Evolutionary conservation across 2,888 invertebrate species (phyloP).

Genomic region (Osedax fenrisi): DNA sequence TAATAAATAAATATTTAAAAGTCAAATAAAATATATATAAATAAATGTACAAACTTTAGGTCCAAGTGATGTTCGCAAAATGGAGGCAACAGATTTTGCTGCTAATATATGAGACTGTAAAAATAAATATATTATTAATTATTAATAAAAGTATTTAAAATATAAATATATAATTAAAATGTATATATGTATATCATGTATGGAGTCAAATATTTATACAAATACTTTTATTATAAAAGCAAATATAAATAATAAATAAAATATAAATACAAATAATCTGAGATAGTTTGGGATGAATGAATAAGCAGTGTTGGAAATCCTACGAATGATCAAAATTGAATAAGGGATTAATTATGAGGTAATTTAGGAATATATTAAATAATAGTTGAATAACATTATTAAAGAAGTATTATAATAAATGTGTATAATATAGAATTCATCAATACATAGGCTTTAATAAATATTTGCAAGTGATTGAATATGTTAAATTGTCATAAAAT

Average conservation of each 20-base stretch:
- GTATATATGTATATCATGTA: slow-evolving; percentile 1
- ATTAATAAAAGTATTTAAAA: neutral
- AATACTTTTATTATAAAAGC: neutral
- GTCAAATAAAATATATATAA: neutral
- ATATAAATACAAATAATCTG: no score
- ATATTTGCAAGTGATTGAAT: no score
- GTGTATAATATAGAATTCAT: no score
- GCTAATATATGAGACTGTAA: slow-evolving; percentile 92
- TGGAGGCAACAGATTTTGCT: slow-evolving; percentile 79
- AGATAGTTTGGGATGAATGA: no score
- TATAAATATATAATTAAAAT: neutral
- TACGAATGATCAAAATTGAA: no score
- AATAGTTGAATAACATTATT: no score
- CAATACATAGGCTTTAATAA: no score
- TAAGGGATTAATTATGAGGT: no score
- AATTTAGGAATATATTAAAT: no score
- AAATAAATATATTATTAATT: slow-evolving; percentile 19
- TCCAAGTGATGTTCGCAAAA: slow-evolving; percentile 80
- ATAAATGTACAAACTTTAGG: slow-evolving; percentile 63
- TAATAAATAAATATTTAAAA: slow-evolving; percentile 45
- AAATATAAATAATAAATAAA: neutral
- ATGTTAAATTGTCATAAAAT: no score
- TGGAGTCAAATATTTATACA: neutral
- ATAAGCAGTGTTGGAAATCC: no score
- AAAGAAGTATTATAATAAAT: no score